Base-by-base conservation (phyloP, 2,113 vertebrate species). In the Cyphomyrus plagiostoma region DNA sequence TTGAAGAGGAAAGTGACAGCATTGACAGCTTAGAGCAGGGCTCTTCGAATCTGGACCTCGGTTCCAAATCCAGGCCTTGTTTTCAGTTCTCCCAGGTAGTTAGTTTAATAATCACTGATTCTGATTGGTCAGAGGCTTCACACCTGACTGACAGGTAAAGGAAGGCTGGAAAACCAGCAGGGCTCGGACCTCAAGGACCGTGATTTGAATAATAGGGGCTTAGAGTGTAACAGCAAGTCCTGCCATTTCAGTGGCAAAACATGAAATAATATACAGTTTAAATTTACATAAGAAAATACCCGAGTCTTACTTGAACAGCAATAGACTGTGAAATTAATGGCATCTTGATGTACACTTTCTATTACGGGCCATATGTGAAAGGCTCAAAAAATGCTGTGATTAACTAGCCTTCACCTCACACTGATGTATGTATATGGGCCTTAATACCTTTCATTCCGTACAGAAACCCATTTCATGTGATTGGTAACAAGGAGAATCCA, bases 401-500 rank as follows among this genome's bases (percentile, higher is more conserved):
- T 80, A 77, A 39, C 30, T 45, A 42, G 45, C 10, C 82, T 1
- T 46, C 82, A 48, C 10, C 21, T 39, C 80, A 83, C 80, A 48
- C 35, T 45, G 82, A 84, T 48, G 19, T 19, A 80, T 23, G 42
- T 48, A 26, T 30, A 50, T 26, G 49, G 46, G 10, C 11, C 45
- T 13, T 11, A 85, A 49, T 85, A 13, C 82, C 21, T 46, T 35
- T 56, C 56, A 35, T 87, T 19, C 49, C 35, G 49, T 15, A 35
- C n/a, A 35, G 50, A 53, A 15, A 30, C 85, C 11, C 6, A 30
- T 52, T 49, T 87, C 53, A 30, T 30, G 50, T 84, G 21, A 48
- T n/a, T 48, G 35, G 19, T n/a, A n/a, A 23, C 82, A 48, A 84
- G 39, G 5, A 48, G 94, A 93, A 94, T 95, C 95, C 92, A 95